Percentiles rank a stretch among this genome's conserved stretches.
phyloP scores from a whole-genome alignment of 2,113 vertebrate species.

The Lampris megalopsis region DNA sequence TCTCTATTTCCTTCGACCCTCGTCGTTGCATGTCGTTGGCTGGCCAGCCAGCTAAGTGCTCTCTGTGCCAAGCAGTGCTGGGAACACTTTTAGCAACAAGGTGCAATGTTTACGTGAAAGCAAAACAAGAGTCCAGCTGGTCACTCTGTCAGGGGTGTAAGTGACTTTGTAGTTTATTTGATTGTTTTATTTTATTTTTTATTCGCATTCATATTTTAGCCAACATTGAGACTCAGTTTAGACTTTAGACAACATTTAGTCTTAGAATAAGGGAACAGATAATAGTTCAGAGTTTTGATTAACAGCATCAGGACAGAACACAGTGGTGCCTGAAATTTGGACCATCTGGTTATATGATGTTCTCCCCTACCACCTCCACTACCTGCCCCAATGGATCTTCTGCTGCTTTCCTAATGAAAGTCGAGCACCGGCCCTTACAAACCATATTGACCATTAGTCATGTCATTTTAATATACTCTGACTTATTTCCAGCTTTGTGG shows the following conservation, averaged over 20 bases:
- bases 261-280: conserved; percentile 30
- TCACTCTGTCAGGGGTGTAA: conserved; percentile 6
- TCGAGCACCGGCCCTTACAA: no score
- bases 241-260: not conserved
- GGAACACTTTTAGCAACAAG: not conserved
- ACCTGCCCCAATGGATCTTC: no score
- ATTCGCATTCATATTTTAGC: conserved; percentile 30
- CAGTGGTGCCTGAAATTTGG: conserved; percentile 15
- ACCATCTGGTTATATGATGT: no score
- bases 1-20: conserved; percentile 1
- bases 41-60: not conserved
- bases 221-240: no score
- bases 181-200: not conserved
- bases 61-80: not conserved
- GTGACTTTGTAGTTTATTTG: conserved; percentile 17
- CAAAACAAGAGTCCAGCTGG: conserved; percentile 51
- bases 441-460: no score
- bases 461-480: not conserved
- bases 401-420: no score
- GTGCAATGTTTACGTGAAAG: conserved; percentile 9
- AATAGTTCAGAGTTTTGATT: conserved; percentile 40
- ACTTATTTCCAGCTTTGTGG: not conserved
- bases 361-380: no score
- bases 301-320: conserved; percentile 41
- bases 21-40: not conserved